A percentile compares a stretch with the other conserved stretches of the same genome.
These are phyloP conservation scores for Stenopsyche tienmushanensis DNA, from an alignment of 1,140 invertebrate genomes.

Conservation along the genomic window DNA sequence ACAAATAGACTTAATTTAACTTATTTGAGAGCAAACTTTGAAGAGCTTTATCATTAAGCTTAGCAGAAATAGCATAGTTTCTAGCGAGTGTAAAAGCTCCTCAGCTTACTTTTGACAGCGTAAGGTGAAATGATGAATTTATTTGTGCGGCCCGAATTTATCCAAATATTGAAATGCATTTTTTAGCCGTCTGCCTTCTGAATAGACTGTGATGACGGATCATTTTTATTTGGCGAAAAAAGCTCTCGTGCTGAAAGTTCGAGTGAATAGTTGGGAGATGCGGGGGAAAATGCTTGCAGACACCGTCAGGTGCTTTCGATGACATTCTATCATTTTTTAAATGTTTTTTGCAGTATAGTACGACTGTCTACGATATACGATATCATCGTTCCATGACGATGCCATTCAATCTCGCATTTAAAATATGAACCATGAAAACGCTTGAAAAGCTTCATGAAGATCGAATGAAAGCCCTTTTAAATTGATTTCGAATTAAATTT, in stretches of 20 bases:
- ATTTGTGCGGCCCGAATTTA: too few species aligned
- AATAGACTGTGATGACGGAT: background rate
- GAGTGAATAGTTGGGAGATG: background rate
- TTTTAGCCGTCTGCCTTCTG: too few species aligned
- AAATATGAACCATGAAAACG: too few species aligned
- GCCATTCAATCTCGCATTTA: too few species aligned
- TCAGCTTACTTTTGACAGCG: background rate
- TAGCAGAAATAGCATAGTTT: slow-evolving; percentile 17
- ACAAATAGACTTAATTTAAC: slow-evolving; percentile 30
- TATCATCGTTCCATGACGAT: too few species aligned
- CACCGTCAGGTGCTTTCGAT: background rate
- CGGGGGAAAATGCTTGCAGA: background rate
- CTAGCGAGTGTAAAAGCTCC: background rate
- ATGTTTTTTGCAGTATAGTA: too few species aligned
- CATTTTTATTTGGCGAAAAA: background rate
- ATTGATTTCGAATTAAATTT: too few species aligned
- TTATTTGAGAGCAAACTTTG: slow-evolving; percentile 22
- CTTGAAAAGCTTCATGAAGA: too few species aligned
- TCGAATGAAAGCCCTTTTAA: too few species aligned
- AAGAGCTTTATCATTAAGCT: slow-evolving; percentile 19
- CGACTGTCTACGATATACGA: too few species aligned
- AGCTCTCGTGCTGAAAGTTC: background rate
- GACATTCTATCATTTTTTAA: too few species aligned
- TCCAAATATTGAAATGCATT: too few species aligned
- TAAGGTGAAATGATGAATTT: background rate